Evolutionary conservation across 2,797 vertebrate genomes (phyloP).

Genomic region (Sebastes goodei): DNA sequence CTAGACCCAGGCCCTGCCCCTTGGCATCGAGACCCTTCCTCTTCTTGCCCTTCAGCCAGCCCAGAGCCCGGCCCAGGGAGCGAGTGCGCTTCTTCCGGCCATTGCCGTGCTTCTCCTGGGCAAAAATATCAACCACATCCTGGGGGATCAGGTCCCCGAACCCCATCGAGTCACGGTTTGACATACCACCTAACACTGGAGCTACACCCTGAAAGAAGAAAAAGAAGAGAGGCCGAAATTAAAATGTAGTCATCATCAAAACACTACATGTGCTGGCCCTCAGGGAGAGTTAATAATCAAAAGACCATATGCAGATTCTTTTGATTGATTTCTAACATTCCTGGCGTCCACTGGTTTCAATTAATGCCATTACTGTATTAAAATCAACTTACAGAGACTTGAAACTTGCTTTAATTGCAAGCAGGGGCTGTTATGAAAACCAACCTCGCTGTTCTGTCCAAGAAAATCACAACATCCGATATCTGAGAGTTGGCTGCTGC

Average conservation of each 20-base stretch:
- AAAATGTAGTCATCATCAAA: neutral
- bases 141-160: slow-evolving; percentile 82
- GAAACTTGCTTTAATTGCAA: neutral
- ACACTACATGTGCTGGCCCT: neutral
- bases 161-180: slow-evolving; percentile 80
- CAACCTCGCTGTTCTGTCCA: neutral
- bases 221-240: neutral
- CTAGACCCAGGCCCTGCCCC: slow-evolving; percentile 57
- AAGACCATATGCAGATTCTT: fast-evolving
- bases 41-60: slow-evolving; percentile 89
- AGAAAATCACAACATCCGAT: slow-evolving; percentile 1
- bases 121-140: slow-evolving; percentile 82
- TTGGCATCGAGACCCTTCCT: slow-evolving; percentile 67
- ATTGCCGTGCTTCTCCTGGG: slow-evolving; percentile 75
- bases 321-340: neutral
- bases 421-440: slow-evolving; percentile 2
- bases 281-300: neutral
- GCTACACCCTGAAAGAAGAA: slow-evolving; percentile 40
- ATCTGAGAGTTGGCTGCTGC: neutral
- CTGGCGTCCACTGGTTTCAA: neutral
- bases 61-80: slow-evolving; percentile 87
- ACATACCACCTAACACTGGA: slow-evolving; percentile 77
- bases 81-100: slow-evolving; percentile 81
- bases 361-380: neutral
- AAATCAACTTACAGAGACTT: neutral